Percentiles rank a stretch among this genome's conserved stretches.
Conservation (phyloP, 2,888 invertebrate genomes). For the Harpalus rubripes region DNA sequence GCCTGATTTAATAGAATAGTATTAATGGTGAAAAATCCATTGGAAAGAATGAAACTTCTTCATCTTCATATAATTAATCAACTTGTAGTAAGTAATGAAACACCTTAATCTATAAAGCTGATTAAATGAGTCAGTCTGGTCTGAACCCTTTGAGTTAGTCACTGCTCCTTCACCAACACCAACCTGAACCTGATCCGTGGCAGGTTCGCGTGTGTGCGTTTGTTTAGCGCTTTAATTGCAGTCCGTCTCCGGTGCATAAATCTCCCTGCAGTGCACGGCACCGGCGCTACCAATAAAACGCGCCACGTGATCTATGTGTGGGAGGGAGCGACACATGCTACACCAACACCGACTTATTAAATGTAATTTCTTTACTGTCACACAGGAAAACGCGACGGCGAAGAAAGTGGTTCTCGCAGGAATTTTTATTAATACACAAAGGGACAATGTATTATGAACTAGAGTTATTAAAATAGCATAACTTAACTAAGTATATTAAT, state of each 20-base stretch:
- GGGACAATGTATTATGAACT: too few species aligned
- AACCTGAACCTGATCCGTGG: not conserved
- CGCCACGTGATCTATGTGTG: slow-evolving; percentile 56
- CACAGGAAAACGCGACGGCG: not conserved
- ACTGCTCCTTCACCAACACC: not conserved
- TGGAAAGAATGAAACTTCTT: too few species aligned
- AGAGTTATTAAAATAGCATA: too few species aligned
- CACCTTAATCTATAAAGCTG: too few species aligned
- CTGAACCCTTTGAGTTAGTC: not conserved
- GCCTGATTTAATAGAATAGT: too few species aligned
- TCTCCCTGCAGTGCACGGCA: slow-evolving; percentile 17
- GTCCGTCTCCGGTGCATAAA: slow-evolving; percentile 40
- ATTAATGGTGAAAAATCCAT: too few species aligned
- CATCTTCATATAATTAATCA: too few species aligned
- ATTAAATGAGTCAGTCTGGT: not conserved
- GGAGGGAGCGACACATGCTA: slow-evolving; percentile 41
- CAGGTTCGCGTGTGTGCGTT: slow-evolving; percentile 36
- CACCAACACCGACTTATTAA: slow-evolving; percentile 59
- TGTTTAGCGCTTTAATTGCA: slow-evolving; percentile 61
- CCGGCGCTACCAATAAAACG: slow-evolving; percentile 61
- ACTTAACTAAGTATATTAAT: too few species aligned
- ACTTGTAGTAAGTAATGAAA: too few species aligned
- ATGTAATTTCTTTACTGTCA: slow-evolving; percentile 67
- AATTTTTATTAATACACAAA: too few species aligned
- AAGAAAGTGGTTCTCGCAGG: too few species aligned